A percentile compares a stretch with the other conserved stretches of the same genome.
These are phyloP conservation scores for Chymomyza fuscimana DNA, from an alignment of 2,888 invertebrate genomes.

Conservation along the genomic window DNA sequence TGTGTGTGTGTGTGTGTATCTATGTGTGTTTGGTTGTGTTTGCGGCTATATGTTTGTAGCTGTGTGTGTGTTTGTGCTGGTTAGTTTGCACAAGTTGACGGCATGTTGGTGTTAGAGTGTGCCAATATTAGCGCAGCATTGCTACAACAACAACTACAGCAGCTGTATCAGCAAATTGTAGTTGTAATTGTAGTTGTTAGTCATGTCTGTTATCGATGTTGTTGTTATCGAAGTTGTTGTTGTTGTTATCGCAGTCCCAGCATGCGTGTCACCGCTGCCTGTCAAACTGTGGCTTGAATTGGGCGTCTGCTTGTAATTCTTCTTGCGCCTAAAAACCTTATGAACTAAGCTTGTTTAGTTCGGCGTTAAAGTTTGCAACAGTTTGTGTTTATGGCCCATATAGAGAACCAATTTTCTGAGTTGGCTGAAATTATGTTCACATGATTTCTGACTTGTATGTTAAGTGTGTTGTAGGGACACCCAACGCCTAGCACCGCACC, in stretches of 20 bases:
- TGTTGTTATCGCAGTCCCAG: slow-evolving; percentile 21
- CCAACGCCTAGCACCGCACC: no score
- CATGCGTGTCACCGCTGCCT: slow-evolving; percentile 28
- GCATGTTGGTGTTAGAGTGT: slow-evolving; percentile 35
- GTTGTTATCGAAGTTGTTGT: slow-evolving; percentile 21
- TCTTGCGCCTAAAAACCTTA: neutral
- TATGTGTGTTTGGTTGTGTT: slow-evolving; percentile 21
- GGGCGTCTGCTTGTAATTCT: slow-evolving; percentile 11
- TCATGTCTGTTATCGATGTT: slow-evolving; percentile 20
- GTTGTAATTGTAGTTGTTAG: slow-evolving; percentile 46
- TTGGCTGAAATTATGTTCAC: no score
- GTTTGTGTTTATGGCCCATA: neutral
- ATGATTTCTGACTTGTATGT: no score
- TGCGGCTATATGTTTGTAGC: slow-evolving; percentile 4
- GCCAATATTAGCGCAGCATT: slow-evolving; percentile 47
- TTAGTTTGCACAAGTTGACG: slow-evolving; percentile 56
- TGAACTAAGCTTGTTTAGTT: neutral
- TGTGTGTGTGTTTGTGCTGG: slow-evolving; percentile 37
- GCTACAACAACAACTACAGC: neutral
- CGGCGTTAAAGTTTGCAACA: neutral
- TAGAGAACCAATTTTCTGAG: no score
- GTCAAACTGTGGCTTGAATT: slow-evolving; percentile 58
- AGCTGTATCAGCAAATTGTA: slow-evolving; percentile 30
- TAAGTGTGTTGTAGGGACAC: no score
- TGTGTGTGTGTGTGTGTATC: slow-evolving; percentile 16